Evolutionary conservation across 2,888 invertebrate genomes (phyloP), one percentile per base, ranked within the genome.

Genomic region (Philopedon plagiatum): DNA sequence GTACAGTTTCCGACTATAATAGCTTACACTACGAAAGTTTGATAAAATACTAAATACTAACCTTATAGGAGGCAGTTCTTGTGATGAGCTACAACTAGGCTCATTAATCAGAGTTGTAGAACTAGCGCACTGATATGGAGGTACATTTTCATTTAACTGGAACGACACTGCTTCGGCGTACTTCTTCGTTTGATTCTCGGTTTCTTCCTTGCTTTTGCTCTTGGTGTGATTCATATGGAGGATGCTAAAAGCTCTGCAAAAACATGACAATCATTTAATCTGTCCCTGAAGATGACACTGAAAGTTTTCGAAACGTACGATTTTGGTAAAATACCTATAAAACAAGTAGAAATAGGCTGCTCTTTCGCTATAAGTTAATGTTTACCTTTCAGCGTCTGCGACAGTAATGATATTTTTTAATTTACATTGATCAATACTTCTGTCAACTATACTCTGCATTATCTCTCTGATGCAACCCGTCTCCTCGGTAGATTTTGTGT

Each of bases 381-480:
- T 7, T 21, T 46, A 63, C 41, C 71, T 46, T 80, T 89, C 88
- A 71, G 87, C 79, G 73, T 88, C 88, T 1, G 85, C 83, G 5
- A 86, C 71, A 39, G 83, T 85, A 9, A 86, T 84, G n/a, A 88
- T 81, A 74, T 85, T 83, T 34, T 85, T 83, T 26, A 88, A 78
- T 74, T 86, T 86, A 75, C 87, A 87, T 13, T 86, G 84, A 71
- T 85, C 83, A 1, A 86, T 84, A 76, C 87, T 86, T 76, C 85
- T 86, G 74, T 87, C 84, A 0, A 87, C 85, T 64, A 87, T 77
- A 41, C 81, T 82, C 46, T 81, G 80, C 83, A 87, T 85, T 8
- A 87, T 81, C 60, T 82, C 80, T 58, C 84, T 82, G 3, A 87
- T 80, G 37, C 63, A 69, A 29, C 78, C 76, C 2, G 34, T 72